phyloP scores from a whole-genome alignment of 2,113 vertebrate species.

The Sterrhoptilus dennistouni region DNA sequence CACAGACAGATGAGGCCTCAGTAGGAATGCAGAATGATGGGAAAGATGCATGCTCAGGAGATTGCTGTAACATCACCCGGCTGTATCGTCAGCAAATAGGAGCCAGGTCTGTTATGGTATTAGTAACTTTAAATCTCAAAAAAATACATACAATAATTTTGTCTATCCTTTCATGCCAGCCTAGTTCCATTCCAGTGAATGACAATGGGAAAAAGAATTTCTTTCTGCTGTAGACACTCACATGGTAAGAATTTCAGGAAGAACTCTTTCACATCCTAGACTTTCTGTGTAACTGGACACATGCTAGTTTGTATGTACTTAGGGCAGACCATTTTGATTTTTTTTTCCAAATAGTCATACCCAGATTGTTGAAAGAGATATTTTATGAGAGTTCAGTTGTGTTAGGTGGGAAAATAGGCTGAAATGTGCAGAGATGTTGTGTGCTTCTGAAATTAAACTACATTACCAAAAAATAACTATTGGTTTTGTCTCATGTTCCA shows the following conservation, averaged over 20 bases:
- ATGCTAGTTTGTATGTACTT: background rate
- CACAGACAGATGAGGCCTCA: background rate
- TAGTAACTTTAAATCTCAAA: background rate
- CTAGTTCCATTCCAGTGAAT: background rate
- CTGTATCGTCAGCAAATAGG: fast-evolving
- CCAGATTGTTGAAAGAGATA: background rate
- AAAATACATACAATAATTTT: background rate
- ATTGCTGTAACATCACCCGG: background rate
- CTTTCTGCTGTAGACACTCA: background rate
- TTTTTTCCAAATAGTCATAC: background rate
- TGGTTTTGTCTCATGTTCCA: background rate
- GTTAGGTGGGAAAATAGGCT: background rate
- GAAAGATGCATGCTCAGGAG: background rate
- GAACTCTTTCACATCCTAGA: background rate
- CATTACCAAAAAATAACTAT: background rate
- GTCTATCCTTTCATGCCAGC: background rate
- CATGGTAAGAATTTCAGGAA: background rate
- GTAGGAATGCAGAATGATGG: background rate
- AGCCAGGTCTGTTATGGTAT: background rate
- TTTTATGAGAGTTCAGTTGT: background rate
- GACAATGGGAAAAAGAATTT: background rate
- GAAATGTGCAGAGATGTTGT: background rate
- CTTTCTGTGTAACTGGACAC: background rate
- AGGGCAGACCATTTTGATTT: background rate
- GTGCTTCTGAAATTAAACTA: background rate